Conservation (phyloP, 1,140 invertebrate species). For the Zaprionus lachaisei region DNA sequence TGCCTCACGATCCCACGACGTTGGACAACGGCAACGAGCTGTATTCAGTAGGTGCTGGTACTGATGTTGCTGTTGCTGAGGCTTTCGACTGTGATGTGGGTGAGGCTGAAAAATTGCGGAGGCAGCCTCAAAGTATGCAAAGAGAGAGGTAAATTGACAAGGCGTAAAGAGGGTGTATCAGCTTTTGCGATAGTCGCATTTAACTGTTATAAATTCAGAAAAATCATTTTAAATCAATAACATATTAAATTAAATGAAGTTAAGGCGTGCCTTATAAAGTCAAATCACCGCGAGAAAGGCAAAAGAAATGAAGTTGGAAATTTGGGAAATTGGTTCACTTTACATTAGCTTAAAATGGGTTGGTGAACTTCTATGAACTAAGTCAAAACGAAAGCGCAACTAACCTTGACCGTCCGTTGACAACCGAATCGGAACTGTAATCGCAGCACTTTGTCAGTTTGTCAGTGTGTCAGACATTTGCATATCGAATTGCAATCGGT, state of each 20-base stretch:
- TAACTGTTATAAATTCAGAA: neutral
- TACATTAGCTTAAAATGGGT: neutral
- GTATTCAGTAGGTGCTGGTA: slow-evolving; percentile 32
- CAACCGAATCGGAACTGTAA: slow-evolving; percentile 11
- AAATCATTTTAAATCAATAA: slow-evolving; percentile 9
- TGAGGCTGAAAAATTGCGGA: slow-evolving; percentile 33
- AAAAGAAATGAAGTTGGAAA: too few species aligned
- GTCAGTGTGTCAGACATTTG: slow-evolving; percentile 71
- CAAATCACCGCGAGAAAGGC: too few species aligned
- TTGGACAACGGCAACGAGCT: slow-evolving; percentile 14
- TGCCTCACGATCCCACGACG: slow-evolving; percentile 16
- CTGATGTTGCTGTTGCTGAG: slow-evolving; percentile 15
- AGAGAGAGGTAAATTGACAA: slow-evolving; percentile 77
- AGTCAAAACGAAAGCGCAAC: slow-evolving; percentile 27
- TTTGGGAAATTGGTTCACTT: neutral
- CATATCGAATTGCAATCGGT: slow-evolving; percentile 68
- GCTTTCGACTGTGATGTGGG: slow-evolving; percentile 39
- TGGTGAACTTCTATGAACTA: neutral
- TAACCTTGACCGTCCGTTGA: slow-evolving; percentile 57
- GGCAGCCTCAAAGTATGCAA: slow-evolving; percentile 66
- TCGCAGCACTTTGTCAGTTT: slow-evolving; percentile 73
- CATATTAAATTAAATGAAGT: neutral
- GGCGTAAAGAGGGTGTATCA: slow-evolving; percentile 31
- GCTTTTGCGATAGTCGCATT: neutral
- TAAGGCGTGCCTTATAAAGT: neutral